Evolutionary conservation across 1,140 invertebrate species (phyloP).

Genomic region (Microplitis mediator): DNA sequence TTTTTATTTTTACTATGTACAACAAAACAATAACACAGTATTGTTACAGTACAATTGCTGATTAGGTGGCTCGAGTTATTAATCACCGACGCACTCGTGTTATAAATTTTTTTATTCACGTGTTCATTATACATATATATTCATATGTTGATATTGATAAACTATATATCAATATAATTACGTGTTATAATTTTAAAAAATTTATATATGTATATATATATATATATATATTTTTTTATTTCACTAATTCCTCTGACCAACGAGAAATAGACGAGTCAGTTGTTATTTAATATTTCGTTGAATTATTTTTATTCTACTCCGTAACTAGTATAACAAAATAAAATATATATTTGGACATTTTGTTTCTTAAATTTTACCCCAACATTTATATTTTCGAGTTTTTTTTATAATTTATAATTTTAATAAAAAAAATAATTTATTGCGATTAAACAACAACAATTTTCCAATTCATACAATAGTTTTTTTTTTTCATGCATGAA

Average conservation of each 20-base stretch:
- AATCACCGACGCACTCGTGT: constrained; percentile 18
- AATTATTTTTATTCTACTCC: constrained; percentile 28
- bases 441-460: not conserved
- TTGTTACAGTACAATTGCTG: constrained; percentile 49
- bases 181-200: constrained; percentile 18
- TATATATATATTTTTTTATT: constrained; percentile 36
- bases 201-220: not conserved
- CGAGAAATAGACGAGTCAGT: constrained; percentile 56
- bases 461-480: not conserved
- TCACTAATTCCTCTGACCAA: constrained; percentile 46
- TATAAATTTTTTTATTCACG: constrained; percentile 15
- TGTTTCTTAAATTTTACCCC: no score
- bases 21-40: constrained; percentile 51
- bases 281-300: constrained; percentile 20
- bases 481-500: no score
- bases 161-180: constrained; percentile 21
- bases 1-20: no score
- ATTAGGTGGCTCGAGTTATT: constrained; percentile 38
- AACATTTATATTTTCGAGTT: not conserved
- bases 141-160: constrained; percentile 25
- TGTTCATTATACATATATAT: not conserved
- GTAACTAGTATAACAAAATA: not conserved
- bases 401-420: not conserved
- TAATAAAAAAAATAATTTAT: not conserved
- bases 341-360: no score